Evolutionary conservation across 2,888 invertebrate genomes (phyloP), one percentile per base, ranked within the genome.

Genomic region (Acanthacorydalis orientalis): DNA sequence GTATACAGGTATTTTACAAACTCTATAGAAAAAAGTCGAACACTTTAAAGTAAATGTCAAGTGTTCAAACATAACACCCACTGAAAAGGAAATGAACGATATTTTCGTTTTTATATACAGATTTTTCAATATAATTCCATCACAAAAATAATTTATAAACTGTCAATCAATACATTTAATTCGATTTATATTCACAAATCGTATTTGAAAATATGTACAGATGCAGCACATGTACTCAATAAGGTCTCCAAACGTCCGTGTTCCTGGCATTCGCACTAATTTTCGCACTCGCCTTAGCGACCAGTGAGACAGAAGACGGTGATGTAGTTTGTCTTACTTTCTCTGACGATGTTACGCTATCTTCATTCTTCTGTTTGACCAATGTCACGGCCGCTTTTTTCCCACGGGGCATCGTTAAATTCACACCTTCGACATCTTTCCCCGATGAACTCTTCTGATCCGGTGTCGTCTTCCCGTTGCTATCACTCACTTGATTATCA

Each of bases 231-330:
- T 11, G 6, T n/a, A 43, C 53, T 62, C 60, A 84, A 64, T 84
- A 84, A 12, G 84, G 84, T 59, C 84, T 74, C 84, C 84, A 84
- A 49, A 84, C 83, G 58, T 83, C 83, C n/a, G 78, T 72, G 48
- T 78, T 59, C 63, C 70, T 59, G 60, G 68, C 55, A 59, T 63
- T 55, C 43, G 64, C 64, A 46, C 65, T 68, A 47, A 59, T 55
- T 48, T 48, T 47, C 43, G 48, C 49, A 35, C 46, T 48, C 47
- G 15, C 48, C 42, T 46, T 44, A 50, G 12, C 46, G 15, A 33
- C 32, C 4, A 34, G n/a, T 14, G 35, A 23, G 14, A 14, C 12
- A 6, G 23, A 14, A 53, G 61, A 62, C 40, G 56, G 53, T 43
- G 56, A 52, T 35, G 57, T 56, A 48, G 49, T 50, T 55, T 42